Conservation (phyloP, 1,140 invertebrate species). For the Scaptomyza pallida region DNA sequence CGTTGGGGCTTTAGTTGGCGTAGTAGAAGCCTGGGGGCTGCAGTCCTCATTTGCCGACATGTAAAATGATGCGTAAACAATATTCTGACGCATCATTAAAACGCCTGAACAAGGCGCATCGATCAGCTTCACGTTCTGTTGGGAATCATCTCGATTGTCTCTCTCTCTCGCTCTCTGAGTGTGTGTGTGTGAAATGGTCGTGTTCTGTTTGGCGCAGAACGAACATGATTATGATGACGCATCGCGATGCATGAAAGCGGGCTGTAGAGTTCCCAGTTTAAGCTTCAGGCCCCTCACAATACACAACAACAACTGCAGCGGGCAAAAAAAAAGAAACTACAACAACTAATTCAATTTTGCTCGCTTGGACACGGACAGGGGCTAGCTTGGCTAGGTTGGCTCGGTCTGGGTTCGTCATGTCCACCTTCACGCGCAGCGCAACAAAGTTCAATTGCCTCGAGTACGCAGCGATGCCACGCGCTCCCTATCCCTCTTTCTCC, state of each 20-base stretch:
- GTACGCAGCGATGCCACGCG: slow-evolving; percentile 48
- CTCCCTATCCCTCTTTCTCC: slow-evolving; percentile 5
- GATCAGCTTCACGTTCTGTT: slow-evolving; percentile 61
- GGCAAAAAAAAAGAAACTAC: no score
- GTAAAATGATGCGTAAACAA: slow-evolving; percentile 82
- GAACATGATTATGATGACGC: slow-evolving; percentile 79
- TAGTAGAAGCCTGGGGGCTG: not conserved
- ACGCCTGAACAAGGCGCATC: slow-evolving; percentile 70
- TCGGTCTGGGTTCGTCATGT: slow-evolving; percentile 61
- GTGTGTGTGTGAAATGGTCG: slow-evolving; percentile 50
- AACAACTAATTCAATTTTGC: slow-evolving; percentile 76
- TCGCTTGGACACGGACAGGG: slow-evolving; percentile 46
- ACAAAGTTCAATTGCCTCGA: slow-evolving; percentile 72
- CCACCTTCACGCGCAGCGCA: slow-evolving; percentile 71
- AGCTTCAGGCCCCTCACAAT: slow-evolving; percentile 40
- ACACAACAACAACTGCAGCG: slow-evolving; percentile 25
- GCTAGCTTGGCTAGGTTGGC: slow-evolving; percentile 1
- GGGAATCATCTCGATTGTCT: slow-evolving; percentile 41
- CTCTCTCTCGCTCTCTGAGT: not conserved
- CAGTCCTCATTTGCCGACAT: slow-evolving; percentile 71
- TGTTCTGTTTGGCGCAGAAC: slow-evolving; percentile 58
- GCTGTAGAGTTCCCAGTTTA: slow-evolving; percentile 24
- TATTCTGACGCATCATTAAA: slow-evolving; percentile 83
- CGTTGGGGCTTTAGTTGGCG: not conserved
- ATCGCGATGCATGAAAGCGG: slow-evolving; percentile 44